Percentiles rank a stretch among this genome's conserved stretches.
These are phyloP conservation scores for Pseudopipra pipra DNA, from an alignment of 2,113 vertebrate species.

Conservation along the genomic window DNA sequence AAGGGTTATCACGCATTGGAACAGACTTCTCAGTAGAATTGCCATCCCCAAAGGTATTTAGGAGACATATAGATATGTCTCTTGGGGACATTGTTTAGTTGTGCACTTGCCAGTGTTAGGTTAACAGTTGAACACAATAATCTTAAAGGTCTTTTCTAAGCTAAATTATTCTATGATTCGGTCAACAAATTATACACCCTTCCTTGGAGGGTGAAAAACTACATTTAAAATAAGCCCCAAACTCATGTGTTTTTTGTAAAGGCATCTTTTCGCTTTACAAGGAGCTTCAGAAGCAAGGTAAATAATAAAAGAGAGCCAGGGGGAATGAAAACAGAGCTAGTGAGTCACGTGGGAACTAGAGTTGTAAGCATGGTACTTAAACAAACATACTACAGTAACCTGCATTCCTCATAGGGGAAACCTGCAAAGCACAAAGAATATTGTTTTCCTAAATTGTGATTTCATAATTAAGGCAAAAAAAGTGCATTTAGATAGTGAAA, in stretches of 20 bases:
- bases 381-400: neutral
- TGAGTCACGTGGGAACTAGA: neutral
- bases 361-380: neutral
- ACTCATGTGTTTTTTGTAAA: neutral
- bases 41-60: neutral
- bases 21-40: neutral
- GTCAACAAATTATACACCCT: neutral
- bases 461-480: constrained; percentile 13
- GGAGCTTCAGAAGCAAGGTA: constrained; percentile 15
- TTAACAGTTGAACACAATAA: rapidly evolving
- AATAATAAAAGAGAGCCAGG: neutral
- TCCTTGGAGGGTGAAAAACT: neutral
- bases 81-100: neutral
- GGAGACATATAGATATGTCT: neutral
- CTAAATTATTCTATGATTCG: neutral
- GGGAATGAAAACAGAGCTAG: neutral
- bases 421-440: neutral
- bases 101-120: neutral
- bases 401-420: neutral
- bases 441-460: neutral
- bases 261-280: neutral
- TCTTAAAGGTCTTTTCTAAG: neutral
- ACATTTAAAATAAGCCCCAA: neutral
- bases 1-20: neutral
- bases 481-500: neutral